Evolutionary conservation across 2,888 invertebrate genomes (phyloP), one percentile per base, ranked within the genome.

Genomic region (Zygogramma bicolorata): DNA sequence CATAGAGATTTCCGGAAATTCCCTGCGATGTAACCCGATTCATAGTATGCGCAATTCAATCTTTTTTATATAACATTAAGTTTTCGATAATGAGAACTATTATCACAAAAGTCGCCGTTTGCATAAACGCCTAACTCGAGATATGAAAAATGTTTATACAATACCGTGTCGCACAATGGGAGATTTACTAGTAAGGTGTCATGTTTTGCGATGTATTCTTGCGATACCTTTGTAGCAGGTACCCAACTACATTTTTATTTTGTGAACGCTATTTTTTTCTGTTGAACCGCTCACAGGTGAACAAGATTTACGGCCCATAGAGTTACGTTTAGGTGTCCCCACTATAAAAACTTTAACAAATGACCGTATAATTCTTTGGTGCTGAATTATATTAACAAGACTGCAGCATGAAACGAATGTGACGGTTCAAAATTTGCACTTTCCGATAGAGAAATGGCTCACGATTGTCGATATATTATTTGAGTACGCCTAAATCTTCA

Each of bases 301-400:
- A 40, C 22, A 60, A 68, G 68, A 68, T 68, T 68, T 68, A 68
- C 40, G 13, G 38, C 61, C 61, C 25, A 68, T 62, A 68, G 53
- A 53, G 27, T 68, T 62, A 60, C n/a, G 49, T 46, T 46, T 31
- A 49, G 31, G 46, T 68, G 68, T 53, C 31, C 46, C 13, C n/a
- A 25, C 27, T 18, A 29, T 46, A 49, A 61, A 68, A 61, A 60
- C 25, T 22, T 34, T 25, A 13, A 53, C 34, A 68, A 29, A 60
- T 46, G 38, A 29, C 53, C 6, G 61, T 27, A 61, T 62, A 49
- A 27, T 18, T 42, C n/a, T 31, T 27, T 68, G 6, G 13, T 8
- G 22, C 29, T 27, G 53, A 68, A 61, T 58, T 68, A 40, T 38
- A 25, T 31, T 22, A 61, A 61, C 61, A 61, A 53, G 40, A 53